Conservation (phyloP, 1,140 invertebrate species). For the Wiebesia pumilae region DNA sequence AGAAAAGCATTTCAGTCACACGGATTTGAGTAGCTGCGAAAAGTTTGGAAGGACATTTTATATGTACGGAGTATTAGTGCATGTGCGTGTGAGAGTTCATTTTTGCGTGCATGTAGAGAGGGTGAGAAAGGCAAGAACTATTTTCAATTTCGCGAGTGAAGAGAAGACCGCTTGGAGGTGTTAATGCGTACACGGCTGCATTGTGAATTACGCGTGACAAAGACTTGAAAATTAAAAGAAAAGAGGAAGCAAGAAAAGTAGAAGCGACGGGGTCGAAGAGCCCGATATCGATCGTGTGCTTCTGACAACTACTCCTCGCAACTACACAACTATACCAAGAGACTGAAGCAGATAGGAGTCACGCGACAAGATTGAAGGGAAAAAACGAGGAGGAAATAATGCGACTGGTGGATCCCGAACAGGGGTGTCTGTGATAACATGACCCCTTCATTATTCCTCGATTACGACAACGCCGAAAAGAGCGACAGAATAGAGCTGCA, state of each 20-base stretch:
- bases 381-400: not conserved
- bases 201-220: not conserved
- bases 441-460: not conserved
- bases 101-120: not conserved
- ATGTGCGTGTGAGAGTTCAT: not conserved
- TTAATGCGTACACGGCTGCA: not conserved
- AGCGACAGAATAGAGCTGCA: not conserved
- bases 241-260: not conserved
- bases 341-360: not conserved
- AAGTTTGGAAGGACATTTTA: not conserved
- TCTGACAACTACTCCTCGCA: not conserved
- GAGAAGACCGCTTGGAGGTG: not conserved
- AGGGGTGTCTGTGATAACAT: not conserved
- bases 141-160: constrained; percentile 10
- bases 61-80: not conserved
- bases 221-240: not conserved
- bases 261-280: constrained; percentile 12
- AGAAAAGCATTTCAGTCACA: not conserved
- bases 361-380: not conserved
- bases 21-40: not conserved
- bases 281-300: constrained; percentile 30
- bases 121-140: not conserved
- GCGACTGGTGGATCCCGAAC: not conserved
- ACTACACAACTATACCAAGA: not conserved
- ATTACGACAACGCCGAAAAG: not conserved